Base-by-base conservation (phyloP, 1,140 invertebrate genomes). In the Diorhabda elongata region DNA sequence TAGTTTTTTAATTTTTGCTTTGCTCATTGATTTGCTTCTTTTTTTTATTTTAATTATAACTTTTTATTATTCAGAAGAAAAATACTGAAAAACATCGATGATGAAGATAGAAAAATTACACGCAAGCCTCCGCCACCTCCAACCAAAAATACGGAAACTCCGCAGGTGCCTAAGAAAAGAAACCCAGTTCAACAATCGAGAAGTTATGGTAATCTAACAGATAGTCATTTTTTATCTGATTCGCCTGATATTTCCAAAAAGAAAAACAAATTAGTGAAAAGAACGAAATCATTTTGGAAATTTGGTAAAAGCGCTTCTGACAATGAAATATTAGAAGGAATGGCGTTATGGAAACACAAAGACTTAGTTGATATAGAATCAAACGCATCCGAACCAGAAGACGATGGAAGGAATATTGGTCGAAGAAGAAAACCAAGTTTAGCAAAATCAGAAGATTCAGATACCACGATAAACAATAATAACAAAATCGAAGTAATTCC, bases 251-350 rank as follows among this genome's bases (percentile, higher is more conserved):
- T 44, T 82, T 81, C 73, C 79, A 83, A 73, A 77, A 82, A 43
- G 79, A 84, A 79, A 82, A 86, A 84, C 44, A 84, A 85, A 44
- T 71, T 85, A 26, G 87, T 94, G 0, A 93, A 93, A 78, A 82
- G 92, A 45, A 93, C 91, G 0, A 93, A 93, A 80, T 92, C 91
- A 0, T 93, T 94, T 71, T 93, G 91, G 92, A 89, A 90, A 73
- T 93, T 94, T 74, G 88, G 91, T 57, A 85, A 89, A 56, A 89
- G 87, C 2, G 88, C 86, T 2, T 85, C 87, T 9, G 86, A 89
- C 45, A 86, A 86, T 67, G 88, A 90, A 62, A 91, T 93, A 5
- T 82, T 93, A 58, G 91, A 92, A 71, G 92, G 92, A 0, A 94
- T 94, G 92, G 88, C 91, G 0, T 80, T 94, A 9, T 93, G 92